Evolutionary conservation across 2,888 invertebrate species (phyloP), one percentile per base, ranked within the genome.

Genomic region (Drosophila anomalata): DNA sequence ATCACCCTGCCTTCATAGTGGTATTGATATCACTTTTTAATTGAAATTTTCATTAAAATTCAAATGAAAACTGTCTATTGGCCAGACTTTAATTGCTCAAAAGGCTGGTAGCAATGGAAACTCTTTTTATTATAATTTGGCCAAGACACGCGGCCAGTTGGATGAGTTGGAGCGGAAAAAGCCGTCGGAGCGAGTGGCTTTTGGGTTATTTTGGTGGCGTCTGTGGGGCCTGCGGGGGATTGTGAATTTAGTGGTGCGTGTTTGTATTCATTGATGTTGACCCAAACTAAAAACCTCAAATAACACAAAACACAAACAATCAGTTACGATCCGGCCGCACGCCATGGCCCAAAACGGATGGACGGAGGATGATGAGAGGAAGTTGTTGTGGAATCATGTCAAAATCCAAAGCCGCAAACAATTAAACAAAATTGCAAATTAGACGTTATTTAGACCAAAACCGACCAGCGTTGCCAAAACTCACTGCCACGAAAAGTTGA

Each of bases 381-480:
- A 44, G 26, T 11, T 26, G 24, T 62, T 11, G 41, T 20, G 78
- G 78, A 85, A 75, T 87, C 78, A 87, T 86, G 87, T 75, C 81
- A 75, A 81, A 87, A 79, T 81, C 83, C 86, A 79, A 81, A 83
- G 75, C 87, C 79, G 71, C 79, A 85, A 87, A 87, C 88, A 87
- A 87, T 87, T 87, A 88, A 85, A 84, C 87, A 79, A 88, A 88
- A 88, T 87, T 87, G 81, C 87, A 87, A 87, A 87, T 87, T 88
- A 87, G 80, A 79, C 82, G 78, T 79, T 80, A 84, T 79, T 82
- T 79, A 75, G 86, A 78, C 73, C 82, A 69, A 71, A 75, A 58
- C 58, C 48, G 48, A 51, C 51, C 59, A 20, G 59, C 44, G 36
- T 51, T 51, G 52, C 44, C 55, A 62, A 50, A 51, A 52, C 17